Evolutionary conservation across 2,888 invertebrate species (phyloP).

Genomic region (Cylloceria caligata): DNA sequence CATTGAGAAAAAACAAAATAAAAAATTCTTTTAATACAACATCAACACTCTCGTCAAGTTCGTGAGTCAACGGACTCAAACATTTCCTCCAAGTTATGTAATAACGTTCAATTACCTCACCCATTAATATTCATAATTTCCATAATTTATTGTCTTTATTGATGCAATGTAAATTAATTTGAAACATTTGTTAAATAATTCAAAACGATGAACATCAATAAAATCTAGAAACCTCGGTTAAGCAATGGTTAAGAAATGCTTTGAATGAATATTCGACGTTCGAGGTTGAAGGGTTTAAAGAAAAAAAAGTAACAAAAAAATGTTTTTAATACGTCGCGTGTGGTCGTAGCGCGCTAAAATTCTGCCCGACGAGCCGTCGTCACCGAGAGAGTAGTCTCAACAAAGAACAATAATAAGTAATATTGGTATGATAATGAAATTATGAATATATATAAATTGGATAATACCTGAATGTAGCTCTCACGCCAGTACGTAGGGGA

Average conservation of each 20-base stretch:
- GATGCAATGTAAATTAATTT: too few relatives aligned
- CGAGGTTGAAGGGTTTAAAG: neutral
- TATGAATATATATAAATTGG: slow-evolving; percentile 86
- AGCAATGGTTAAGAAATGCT: neutral
- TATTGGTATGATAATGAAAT: slow-evolving; percentile 83
- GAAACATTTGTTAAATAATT: too few relatives aligned
- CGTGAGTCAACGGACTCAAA: too few relatives aligned
- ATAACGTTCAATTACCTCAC: too few relatives aligned
- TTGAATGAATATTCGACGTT: neutral
- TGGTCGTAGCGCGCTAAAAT: slow-evolving; percentile 21
- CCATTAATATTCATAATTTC: too few relatives aligned
- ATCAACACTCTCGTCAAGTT: too few relatives aligned
- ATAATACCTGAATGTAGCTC: slow-evolving; percentile 87
- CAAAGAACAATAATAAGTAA: slow-evolving; percentile 81
- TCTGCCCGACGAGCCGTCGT: slow-evolving; percentile 51
- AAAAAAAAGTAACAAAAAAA: slow-evolving; percentile 12
- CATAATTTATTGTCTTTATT: too few relatives aligned
- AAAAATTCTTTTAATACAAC: neutral
- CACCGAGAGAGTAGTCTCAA: slow-evolving; percentile 71
- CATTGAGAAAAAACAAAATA: neutral
- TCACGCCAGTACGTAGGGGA: slow-evolving; percentile 84
- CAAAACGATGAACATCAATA: neutral
- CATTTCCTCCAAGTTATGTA: too few relatives aligned
- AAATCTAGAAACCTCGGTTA: too few relatives aligned
- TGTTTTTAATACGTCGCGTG: neutral